Percentiles rank a stretch among this genome's conserved stretches.
phyloP scores from a whole-genome alignment of 2,888 invertebrate genomes.

The Mesorhabditis spiculigera region DNA sequence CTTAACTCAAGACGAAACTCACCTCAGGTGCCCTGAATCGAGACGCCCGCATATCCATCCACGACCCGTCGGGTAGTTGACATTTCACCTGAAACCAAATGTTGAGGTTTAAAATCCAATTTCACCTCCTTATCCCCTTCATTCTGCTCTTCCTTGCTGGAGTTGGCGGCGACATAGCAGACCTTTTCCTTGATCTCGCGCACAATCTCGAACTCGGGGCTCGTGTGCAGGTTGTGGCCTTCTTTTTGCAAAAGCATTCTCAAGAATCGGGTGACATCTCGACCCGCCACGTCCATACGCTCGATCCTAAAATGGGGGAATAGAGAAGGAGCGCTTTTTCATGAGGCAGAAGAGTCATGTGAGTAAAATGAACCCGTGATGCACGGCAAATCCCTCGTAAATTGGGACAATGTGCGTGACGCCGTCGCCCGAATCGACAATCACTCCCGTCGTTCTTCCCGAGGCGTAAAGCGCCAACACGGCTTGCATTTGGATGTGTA shows the following conservation, averaged over 20 bases:
- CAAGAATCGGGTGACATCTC: conserved; percentile 91
- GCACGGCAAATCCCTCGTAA: conserved; percentile 95
- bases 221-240: conserved; percentile 90
- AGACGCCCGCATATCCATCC: conserved; percentile 87
- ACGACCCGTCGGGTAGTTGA: conserved; percentile 87
- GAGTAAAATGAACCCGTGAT: conserved; percentile 70
- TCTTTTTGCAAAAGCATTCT: conserved; percentile 86
- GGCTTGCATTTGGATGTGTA: conserved; percentile 92
- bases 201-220: conserved; percentile 96
- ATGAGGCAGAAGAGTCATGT: not conserved
- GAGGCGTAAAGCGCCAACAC: conserved; percentile 10
- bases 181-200: conserved; percentile 84
- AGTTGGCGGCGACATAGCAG: conserved; percentile 90
- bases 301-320: conserved; percentile 70
- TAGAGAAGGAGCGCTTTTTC: too few relatives aligned
- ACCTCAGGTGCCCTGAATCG: conserved; percentile 87
- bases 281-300: conserved; percentile 93
- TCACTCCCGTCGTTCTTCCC: conserved; percentile 96
- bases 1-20: not conserved
- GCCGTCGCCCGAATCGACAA: conserved; percentile 95
- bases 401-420: conserved; percentile 99
- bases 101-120: too few relatives aligned
- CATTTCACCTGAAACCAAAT: conserved; percentile 63
- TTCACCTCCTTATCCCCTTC: conserved; percentile 4
- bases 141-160: conserved; percentile 80